Conservation (phyloP, 1,140 invertebrate species). For the Lanistes nyassanus region DNA sequence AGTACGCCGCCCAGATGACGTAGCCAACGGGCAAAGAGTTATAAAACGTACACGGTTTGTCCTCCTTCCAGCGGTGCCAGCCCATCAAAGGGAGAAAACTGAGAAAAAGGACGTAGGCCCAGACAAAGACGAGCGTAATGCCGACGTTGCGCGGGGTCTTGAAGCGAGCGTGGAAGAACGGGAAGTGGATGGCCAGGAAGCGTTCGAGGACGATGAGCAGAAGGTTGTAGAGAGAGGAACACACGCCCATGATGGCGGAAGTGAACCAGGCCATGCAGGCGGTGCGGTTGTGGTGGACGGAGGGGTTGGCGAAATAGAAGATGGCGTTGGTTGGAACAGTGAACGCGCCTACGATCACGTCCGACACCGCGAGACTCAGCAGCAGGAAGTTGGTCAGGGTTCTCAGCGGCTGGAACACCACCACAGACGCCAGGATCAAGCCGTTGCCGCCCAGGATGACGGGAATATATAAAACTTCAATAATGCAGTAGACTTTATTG, state of each 20-base stretch:
- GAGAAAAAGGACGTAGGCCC: conserved; percentile 32
- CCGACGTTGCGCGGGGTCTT: conserved; percentile 30
- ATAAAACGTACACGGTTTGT: conserved; percentile 35
- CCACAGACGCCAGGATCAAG: conserved; percentile 64
- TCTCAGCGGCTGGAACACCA: conserved; percentile 48
- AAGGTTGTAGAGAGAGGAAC: conserved; percentile 37
- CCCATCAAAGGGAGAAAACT: conserved; percentile 31
- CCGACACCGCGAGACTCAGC: conserved; percentile 34
- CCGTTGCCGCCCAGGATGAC: conserved; percentile 59
- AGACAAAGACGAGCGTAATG: conserved; percentile 25
- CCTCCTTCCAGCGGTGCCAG: conserved; percentile 31
- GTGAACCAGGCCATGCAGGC: conserved; percentile 36
- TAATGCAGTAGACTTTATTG: conserved; percentile 5
- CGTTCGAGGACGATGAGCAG: conserved; percentile 38
- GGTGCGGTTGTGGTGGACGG: conserved; percentile 20
- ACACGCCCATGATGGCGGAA: conserved; percentile 31
- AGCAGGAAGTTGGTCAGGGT: conserved; percentile 39
- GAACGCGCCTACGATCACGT: conserved; percentile 31
- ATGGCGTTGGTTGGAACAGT: conserved; percentile 34
- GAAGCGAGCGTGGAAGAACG: conserved; percentile 28
- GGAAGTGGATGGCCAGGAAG: conserved; percentile 37
- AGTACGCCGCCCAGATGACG: conserved; percentile 19
- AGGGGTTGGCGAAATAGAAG: conserved; percentile 26
- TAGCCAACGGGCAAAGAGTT: conserved; percentile 29
- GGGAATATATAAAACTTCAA: conserved; percentile 11